These are phyloP conservation scores for Drosophila athabasca DNA, from an alignment of 1,140 invertebrate species.

Conservation along the genomic window DNA sequence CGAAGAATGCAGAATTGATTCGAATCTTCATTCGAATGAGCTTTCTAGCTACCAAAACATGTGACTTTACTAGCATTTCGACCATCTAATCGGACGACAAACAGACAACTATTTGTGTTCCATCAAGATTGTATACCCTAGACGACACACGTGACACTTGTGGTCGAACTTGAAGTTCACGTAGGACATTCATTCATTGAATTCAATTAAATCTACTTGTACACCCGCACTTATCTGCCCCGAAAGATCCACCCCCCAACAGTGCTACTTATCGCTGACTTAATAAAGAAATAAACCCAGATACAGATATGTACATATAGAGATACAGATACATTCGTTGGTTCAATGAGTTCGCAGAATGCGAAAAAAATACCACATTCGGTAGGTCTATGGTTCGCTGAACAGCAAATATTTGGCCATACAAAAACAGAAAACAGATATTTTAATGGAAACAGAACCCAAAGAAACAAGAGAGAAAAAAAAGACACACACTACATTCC, in stretches of 20 bases:
- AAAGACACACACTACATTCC: conserved; percentile 57
- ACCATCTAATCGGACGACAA: too few species aligned
- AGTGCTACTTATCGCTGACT: conserved; percentile 62
- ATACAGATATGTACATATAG: conserved; percentile 10
- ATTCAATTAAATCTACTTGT: conserved; percentile 41
- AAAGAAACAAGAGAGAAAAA: conserved; percentile 8
- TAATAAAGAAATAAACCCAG: conserved; percentile 71
- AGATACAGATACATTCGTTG: conserved; percentile 1
- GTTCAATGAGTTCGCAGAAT: conserved; percentile 60
- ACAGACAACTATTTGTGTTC: too few species aligned
- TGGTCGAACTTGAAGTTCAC: conserved; percentile 43
- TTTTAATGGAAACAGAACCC: conserved; percentile 11
- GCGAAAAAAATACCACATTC: conserved; percentile 27
- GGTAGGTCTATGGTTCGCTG: conserved; percentile 36
- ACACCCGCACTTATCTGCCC: conserved; percentile 48
- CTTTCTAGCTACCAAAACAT: too few species aligned
- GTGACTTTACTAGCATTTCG: too few species aligned
- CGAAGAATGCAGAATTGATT: too few species aligned
- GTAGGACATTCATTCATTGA: conserved; percentile 6
- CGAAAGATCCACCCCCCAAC: conserved; percentile 19
- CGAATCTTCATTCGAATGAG: too few species aligned
- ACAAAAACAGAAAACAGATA: conserved; percentile 35
- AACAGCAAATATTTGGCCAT: conserved; percentile 65
- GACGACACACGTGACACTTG: conserved; percentile 35
- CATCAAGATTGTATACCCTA: too few species aligned